Evolutionary conservation across 2,888 invertebrate species (phyloP), one percentile per base, ranked within the genome.

Genomic region (Patella caerulea): DNA sequence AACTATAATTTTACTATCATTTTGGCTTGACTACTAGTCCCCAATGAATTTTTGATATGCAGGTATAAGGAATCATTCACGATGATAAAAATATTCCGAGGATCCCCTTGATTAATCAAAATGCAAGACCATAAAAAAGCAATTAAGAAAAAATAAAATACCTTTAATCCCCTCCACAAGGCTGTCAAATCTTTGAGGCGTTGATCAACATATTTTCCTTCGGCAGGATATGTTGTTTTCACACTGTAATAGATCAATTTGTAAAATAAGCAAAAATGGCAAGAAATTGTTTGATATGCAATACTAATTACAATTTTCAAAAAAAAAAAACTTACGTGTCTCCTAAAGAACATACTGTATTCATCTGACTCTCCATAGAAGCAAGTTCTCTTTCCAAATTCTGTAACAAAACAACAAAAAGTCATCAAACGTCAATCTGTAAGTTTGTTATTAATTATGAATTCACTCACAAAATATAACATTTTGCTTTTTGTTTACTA

Each of bases 331-430:
- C 95, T 93, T 91, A 95, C 93, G 95, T 95, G 90, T 96, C 96
- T 0, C 97, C 98, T 77, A 99, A 92, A 82, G 96, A 93, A 86
- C 95, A 95, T 70, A 99, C 96, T 74, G 96, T 94, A 81, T 92
- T 92, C 77, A 98, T 96, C 92, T 98, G 98, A 89, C 98, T 98
- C 90, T 96, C 95, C 3, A 99, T 94, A 1, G 99, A 98, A 24
- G 97, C 96, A 81, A 99, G 92, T 92, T 99, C 99, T 52, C 98
- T 92, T 92, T 99, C 98, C 74, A 99, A 93, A 92, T 98, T 92
- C 91, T 92, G 79, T 70, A 84, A 86, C 15, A 45, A 45, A 45
- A 45, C 45, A 45, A 45, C 45, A 45, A 45, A 34, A 45, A 0
- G 5, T 45, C 45, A 45, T 45, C 7, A 45, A 45, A 45, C 1